Percentiles rank a stretch among this genome's conserved stretches.
Conservation (phyloP, 2,888 invertebrate species). For the Amphipoea oculea region DNA sequence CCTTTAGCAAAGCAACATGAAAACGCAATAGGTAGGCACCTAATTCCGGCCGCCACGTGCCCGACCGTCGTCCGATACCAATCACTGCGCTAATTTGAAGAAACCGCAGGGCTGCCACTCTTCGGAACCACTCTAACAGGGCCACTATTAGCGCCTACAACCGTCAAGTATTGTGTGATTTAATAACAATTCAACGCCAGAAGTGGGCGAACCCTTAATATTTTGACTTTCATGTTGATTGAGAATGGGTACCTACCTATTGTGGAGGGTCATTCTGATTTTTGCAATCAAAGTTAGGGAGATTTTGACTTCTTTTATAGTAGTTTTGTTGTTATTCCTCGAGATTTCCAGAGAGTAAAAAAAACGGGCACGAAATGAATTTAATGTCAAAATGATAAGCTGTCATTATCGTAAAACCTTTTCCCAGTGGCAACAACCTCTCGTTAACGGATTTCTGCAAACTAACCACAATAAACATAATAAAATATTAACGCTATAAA, state of each 20-base stretch:
- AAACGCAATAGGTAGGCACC: slow-evolving; percentile 51
- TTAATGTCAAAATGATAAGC: slow-evolving; percentile 45
- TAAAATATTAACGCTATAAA: slow-evolving; percentile 53
- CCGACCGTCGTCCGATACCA: slow-evolving; percentile 68
- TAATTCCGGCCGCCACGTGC: slow-evolving; percentile 67
- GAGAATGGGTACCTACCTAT: slow-evolving; percentile 21
- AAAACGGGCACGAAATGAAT: slow-evolving; percentile 2
- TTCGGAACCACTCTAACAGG: slow-evolving; percentile 38
- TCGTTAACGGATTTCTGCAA: slow-evolving; percentile 49
- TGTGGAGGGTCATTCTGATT: slow-evolving; percentile 10
- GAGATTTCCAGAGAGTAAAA: not conserved
- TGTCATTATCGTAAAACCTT: slow-evolving; percentile 55
- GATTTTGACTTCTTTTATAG: slow-evolving; percentile 10
- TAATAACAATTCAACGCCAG: slow-evolving; percentile 66
- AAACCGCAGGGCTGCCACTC: slow-evolving; percentile 65
- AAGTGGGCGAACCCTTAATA: slow-evolving; percentile 61
- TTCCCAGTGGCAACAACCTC: slow-evolving; percentile 58
- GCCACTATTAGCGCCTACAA: slow-evolving; percentile 58
- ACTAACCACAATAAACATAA: slow-evolving; percentile 47
- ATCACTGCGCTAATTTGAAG: slow-evolving; percentile 68
- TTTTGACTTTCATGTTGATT: slow-evolving; percentile 62
- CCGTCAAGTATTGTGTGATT: slow-evolving; percentile 65
- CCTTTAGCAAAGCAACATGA: slow-evolving; percentile 46
- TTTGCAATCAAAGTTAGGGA: not conserved
- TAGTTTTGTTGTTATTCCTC: slow-evolving; percentile 1